These are phyloP conservation scores for Tetramorium alpestre DNA, from an alignment of 1,140 invertebrate species.

Conservation along the genomic window DNA sequence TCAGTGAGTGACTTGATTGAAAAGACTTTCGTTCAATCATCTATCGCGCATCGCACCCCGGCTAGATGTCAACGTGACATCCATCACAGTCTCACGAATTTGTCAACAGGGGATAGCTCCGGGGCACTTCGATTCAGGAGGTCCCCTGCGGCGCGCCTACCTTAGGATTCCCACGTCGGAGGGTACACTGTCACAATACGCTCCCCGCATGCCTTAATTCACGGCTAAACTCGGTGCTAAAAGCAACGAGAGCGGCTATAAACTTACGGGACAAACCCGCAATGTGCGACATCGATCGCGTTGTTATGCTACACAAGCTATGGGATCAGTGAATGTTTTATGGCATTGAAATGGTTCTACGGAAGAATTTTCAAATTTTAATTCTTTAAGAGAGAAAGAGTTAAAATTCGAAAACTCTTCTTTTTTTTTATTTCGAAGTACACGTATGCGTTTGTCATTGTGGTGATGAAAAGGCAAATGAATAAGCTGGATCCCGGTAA, in stretches of 20 bases:
- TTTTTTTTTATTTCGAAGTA: background rate
- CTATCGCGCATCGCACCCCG: constrained; percentile 48
- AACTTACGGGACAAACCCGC: constrained; percentile 38
- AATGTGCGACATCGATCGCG: constrained; percentile 30
- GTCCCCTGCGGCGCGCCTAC: constrained; percentile 66
- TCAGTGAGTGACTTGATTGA: constrained; percentile 11
- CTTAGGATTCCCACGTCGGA: constrained; percentile 82
- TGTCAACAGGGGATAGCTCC: constrained; percentile 81
- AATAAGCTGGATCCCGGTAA: background rate
- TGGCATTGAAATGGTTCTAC: background rate
- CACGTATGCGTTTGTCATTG: background rate
- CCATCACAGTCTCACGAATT: constrained; percentile 83
- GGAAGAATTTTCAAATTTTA: background rate
- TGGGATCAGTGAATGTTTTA: background rate
- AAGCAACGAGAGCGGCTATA: constrained; percentile 30
- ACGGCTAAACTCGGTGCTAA: constrained; percentile 51
- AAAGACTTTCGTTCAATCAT: constrained; percentile 65
- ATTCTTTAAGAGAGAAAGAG: background rate
- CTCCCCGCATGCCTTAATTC: constrained; percentile 73
- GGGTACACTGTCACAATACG: constrained; percentile 66
- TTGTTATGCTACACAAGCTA: background rate
- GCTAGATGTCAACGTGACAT: constrained; percentile 76
- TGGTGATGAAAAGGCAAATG: background rate
- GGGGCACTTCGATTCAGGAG: constrained; percentile 72
- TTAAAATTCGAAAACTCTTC: background rate